Evolutionary conservation across 2,888 invertebrate genomes (phyloP), one percentile per base, ranked within the genome.

Genomic region (Apotomis capreana): DNA sequence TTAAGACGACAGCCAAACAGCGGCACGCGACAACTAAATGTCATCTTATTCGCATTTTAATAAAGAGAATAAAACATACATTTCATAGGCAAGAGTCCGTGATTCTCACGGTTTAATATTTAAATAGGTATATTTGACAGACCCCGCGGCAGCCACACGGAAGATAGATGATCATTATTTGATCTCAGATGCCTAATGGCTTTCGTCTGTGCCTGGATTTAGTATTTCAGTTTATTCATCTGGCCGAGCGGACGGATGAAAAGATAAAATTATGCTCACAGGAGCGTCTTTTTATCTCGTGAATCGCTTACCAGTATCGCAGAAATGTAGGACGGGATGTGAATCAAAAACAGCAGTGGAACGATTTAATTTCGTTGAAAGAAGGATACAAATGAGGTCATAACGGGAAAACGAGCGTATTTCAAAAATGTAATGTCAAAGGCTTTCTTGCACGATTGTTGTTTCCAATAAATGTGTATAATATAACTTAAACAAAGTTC

Each of bases 111-210:
- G 51, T 59, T 70, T 70, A 70, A 64, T 70, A 70, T 70, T 70
- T 64, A 70, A 64, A 64, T 64, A 57, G 59, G 58, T 64, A 57
- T 60, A 68, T 64, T 64, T 64, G 58, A 64, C 52, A 64, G 60
- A 46, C 52, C 54, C 52, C 5, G 69, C 37, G 15, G 37, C 44
- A 26, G 36, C 49, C 49, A 49, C 46, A 36, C 57, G n/a, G 63
- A 70, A 70, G 70, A 65, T 70, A 65, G 70, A 70, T 61, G 60
- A 61, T 9, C 40, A 49, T 55, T 65, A 55, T 70, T 60, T 70
- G 63, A 51, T 63, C 58, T 46, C 49, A 49, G 57, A 63, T 54
- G 15, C 51, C 37, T 62, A 63, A 63, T 63, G 63, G 63, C 10
- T 63, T 52, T 62, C 12, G 26, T 46, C 12, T 49, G 49, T 61